These are phyloP conservation scores for Lutraria lutraria DNA, from an alignment of 2,888 invertebrate species.

Conservation along the genomic window DNA sequence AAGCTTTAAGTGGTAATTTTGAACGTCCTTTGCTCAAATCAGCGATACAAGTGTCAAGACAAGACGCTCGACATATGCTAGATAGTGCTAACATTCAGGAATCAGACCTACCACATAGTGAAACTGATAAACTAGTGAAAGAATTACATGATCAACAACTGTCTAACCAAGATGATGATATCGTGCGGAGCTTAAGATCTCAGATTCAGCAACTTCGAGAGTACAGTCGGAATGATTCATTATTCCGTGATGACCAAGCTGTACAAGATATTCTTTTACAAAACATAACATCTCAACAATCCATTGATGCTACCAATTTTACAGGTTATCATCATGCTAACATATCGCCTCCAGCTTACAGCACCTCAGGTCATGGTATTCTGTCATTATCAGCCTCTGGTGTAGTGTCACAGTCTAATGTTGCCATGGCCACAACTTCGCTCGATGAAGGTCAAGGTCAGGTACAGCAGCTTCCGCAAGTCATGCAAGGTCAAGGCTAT, in stretches of 20 bases:
- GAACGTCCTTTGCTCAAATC: slow-evolving; percentile 40
- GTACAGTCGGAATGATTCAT: background rate
- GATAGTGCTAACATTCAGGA: slow-evolving; percentile 32
- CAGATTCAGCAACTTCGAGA: slow-evolving; percentile 39
- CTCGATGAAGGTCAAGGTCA: slow-evolving; percentile 48
- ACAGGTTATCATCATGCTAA: slow-evolving; percentile 35
- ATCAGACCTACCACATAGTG: slow-evolving; percentile 22
- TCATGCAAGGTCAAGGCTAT: slow-evolving; percentile 40
- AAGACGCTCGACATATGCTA: slow-evolving; percentile 30
- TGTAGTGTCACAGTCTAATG: slow-evolving; percentile 29
- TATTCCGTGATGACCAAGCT: slow-evolving; percentile 23
- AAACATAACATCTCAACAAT: slow-evolving; percentile 34
- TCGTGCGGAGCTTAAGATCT: slow-evolving; percentile 28
- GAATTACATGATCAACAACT: slow-evolving; percentile 42
- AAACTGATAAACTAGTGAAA: slow-evolving; percentile 49
- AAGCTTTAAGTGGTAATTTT: slow-evolving; percentile 44
- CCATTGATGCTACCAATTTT: slow-evolving; percentile 30
- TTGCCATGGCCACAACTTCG: slow-evolving; percentile 20
- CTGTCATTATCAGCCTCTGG: slow-evolving; percentile 27
- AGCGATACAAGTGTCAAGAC: slow-evolving; percentile 30
- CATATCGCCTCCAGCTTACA: slow-evolving; percentile 51
- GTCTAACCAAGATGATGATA: slow-evolving; percentile 31
- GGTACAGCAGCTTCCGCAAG: slow-evolving; percentile 11
- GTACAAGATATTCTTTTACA: slow-evolving; percentile 42
- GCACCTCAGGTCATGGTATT: slow-evolving; percentile 34